Evolutionary conservation across 2,797 vertebrate species (phyloP), one percentile per base, ranked within the genome.

Genomic region (Spheniscus humboldti): DNA sequence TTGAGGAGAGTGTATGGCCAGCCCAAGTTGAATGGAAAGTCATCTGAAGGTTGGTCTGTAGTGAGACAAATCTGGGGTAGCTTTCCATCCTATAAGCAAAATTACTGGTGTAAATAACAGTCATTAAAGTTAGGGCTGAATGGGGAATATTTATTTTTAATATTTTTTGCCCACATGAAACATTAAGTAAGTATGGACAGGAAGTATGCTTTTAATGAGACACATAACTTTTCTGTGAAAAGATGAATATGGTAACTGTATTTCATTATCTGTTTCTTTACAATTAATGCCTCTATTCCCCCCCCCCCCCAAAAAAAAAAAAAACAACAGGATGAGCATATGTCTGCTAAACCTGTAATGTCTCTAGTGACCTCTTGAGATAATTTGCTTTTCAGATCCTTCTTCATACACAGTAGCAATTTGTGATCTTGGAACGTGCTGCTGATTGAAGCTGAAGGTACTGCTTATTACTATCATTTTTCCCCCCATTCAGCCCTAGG

Each of bases 291-390:
- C 37, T 87, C 20, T 53, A 11, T 45, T 6, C 31, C 10, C 22
- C 12, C 24, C 3, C 18, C 3, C 12, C 2, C 7, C 25, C n/a
- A 83, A 96, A 83, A 96, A 92, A 84, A 91, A 83, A 35, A 35
- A 96, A 83, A 96, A 92, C 82, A 91, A 22, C 30, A 68, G 28
- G 60, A 62, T 80, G 85, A 95, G 69, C 63, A 43, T 57, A 82
- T 6, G 6, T 90, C 78, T 96, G 43, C 45, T 96, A 92, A 97
- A 97, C 94, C 82, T 97, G 91, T 95, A 88, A 96, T 97, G 90
- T 78, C 63, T 83, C 62, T 96, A 93, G 94, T 91, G 90, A 45
- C 60, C 59, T 93, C 43, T 90, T 89, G 66, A 87, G 66, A 87
- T 92, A 56, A 88, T 92, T 90, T 96, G 57, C 72, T 88, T 93